Conservation (phyloP, 2,888 invertebrate species). For the Chymomyza caudatula region DNA sequence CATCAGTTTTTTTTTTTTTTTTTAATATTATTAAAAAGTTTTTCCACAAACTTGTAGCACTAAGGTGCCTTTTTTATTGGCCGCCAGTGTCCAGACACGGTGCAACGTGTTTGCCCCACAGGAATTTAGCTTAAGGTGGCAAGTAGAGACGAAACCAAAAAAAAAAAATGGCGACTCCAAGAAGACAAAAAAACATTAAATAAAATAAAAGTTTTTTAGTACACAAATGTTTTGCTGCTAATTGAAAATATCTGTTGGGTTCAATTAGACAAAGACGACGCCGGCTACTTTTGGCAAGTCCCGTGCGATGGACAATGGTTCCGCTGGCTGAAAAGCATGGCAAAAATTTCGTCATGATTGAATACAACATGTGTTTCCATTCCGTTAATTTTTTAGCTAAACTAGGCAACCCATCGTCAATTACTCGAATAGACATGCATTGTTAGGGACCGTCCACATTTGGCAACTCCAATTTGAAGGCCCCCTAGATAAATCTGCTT, state of each 20-base stretch:
- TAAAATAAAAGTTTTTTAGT: constrained; percentile 65
- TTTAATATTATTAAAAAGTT: constrained; percentile 76
- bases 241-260: constrained; percentile 78
- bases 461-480: too few species aligned
- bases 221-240: constrained; percentile 75
- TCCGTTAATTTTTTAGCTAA: too few species aligned
- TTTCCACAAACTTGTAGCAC: constrained; percentile 52
- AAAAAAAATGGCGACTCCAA: constrained; percentile 23
- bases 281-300: constrained; percentile 44
- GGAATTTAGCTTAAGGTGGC: constrained; percentile 73
- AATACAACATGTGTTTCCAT: too few species aligned
- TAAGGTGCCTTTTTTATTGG: constrained; percentile 67
- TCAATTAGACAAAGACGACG: constrained; percentile 70
- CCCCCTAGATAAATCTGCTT: too few species aligned
- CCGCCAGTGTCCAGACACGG: constrained; percentile 52
- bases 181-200: constrained; percentile 31
- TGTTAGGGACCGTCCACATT: too few species aligned
- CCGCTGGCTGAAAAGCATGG: too few species aligned
- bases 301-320: constrained; percentile 53
- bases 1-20: too few species aligned
- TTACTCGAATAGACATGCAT: too few species aligned
- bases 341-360: too few species aligned
- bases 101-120: constrained; percentile 61
- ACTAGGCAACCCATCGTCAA: too few species aligned
- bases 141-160: constrained; percentile 36